phyloP scores from a whole-genome alignment of 2,888 invertebrate species.

The Eugnorisma glareosa region DNA sequence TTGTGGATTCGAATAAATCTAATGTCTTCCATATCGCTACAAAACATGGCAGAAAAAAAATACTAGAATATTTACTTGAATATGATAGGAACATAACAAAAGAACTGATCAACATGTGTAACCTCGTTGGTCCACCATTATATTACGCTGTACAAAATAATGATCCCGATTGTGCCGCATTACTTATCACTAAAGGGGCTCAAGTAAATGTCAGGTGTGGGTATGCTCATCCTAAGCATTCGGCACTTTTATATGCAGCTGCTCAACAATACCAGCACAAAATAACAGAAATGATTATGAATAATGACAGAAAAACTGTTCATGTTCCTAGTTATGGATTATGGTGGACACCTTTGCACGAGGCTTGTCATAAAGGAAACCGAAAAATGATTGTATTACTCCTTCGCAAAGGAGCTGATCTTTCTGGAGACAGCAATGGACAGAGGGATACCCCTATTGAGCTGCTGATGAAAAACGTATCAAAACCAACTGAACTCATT shows the following conservation, averaged over 20 bases:
- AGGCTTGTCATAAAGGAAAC: slow-evolving; percentile 84
- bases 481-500: slow-evolving; percentile 85
- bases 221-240: too few species aligned
- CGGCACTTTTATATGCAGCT: too few species aligned
- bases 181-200: slow-evolving; percentile 68
- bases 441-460: slow-evolving; percentile 78
- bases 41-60: slow-evolving; percentile 84
- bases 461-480: slow-evolving; percentile 80
- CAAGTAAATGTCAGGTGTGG: slow-evolving; percentile 21
- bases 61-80: slow-evolving; percentile 86
- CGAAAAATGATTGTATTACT: slow-evolving; percentile 85
- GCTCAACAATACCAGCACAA: too few species aligned
- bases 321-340: slow-evolving; percentile 10
- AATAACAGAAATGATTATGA: slow-evolving; percentile 75
- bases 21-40: slow-evolving; percentile 83
- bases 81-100: slow-evolving; percentile 74
- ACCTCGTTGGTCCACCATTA: slow-evolving; percentile 59
- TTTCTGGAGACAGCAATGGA: slow-evolving; percentile 46
- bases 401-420: slow-evolving; percentile 79
- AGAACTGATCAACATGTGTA: slow-evolving; percentile 33
- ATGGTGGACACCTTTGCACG: slow-evolving; percentile 69
- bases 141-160: slow-evolving; percentile 64
- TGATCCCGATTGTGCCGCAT: slow-evolving; percentile 73
- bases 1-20: slow-evolving; percentile 76
- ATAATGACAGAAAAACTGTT: slow-evolving; percentile 75